Evolutionary conservation across 23 tunicate genomes (phyloP).

Genomic region (Phallusia fumigata): DNA sequence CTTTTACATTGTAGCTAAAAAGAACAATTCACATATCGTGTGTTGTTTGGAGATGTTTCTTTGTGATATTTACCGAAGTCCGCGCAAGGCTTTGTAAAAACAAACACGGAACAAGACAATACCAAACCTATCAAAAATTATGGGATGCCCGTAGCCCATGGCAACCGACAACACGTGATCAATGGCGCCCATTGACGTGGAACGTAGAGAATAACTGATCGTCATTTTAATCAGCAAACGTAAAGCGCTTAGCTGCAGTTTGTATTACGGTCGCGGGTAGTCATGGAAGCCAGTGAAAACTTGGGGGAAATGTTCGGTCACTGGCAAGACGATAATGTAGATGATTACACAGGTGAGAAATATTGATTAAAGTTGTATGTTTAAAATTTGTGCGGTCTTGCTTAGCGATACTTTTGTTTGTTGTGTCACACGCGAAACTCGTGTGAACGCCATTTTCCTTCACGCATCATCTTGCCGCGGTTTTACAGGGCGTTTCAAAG

Average conservation of each 20-base stretch:
- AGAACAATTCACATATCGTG: too few species aligned
- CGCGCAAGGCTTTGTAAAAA: slow-evolving; percentile 5
- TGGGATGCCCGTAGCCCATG: slow-evolving; percentile 72
- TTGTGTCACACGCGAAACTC: background rate
- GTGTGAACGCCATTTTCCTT: slow-evolving; percentile 1
- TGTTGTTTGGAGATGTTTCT: too few species aligned
- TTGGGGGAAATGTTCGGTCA: background rate
- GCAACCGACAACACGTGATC: slow-evolving; percentile 73
- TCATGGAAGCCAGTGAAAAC: background rate
- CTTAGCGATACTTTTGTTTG: background rate
- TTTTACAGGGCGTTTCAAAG: slow-evolving; percentile 6
- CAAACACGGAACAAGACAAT: background rate
- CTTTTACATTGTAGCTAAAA: background rate
- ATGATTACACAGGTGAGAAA: background rate
- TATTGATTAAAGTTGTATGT: background rate
- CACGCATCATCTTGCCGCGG: background rate
- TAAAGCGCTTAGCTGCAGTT: background rate
- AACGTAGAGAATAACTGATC: slow-evolving; percentile 65
- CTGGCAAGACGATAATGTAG: slow-evolving; percentile 1
- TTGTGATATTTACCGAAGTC: too few species aligned
- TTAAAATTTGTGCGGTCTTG: background rate
- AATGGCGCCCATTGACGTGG: slow-evolving; percentile 32
- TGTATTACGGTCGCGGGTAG: background rate
- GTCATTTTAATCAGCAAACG: slow-evolving; percentile 36
- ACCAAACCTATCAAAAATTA: slow-evolving; percentile 26